Evolutionary conservation across 2,797 vertebrate species (phyloP).

Genomic region (Cetoscarus ocellatus): DNA sequence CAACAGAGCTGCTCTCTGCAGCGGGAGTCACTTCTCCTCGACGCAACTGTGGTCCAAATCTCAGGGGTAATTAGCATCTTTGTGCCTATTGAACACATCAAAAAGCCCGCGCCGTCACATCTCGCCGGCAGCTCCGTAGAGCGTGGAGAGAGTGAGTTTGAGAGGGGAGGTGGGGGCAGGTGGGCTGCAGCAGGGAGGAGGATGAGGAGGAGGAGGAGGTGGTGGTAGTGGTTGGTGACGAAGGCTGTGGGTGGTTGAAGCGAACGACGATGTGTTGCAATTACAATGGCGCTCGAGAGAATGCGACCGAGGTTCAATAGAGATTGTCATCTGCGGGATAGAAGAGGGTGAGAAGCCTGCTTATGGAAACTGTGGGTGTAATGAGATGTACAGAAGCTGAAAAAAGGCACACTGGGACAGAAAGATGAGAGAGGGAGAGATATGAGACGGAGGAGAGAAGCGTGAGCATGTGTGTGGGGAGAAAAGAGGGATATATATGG

Average conservation of each 20-base stretch:
- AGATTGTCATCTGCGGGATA: conserved; percentile 57
- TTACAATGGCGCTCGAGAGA: conserved; percentile 47
- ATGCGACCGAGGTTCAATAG: conserved; percentile 57
- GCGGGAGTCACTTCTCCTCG: conserved; percentile 41
- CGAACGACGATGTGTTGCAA: conserved; percentile 58
- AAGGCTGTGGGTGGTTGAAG: conserved; percentile 45
- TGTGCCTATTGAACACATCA: conserved; percentile 72
- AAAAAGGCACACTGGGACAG: background rate
- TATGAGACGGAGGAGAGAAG: conserved; percentile 19
- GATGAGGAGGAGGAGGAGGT: conserved; percentile 14
- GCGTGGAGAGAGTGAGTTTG: conserved; percentile 11
- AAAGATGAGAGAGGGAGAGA: conserved; percentile 23
- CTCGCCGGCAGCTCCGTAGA: conserved; percentile 52
- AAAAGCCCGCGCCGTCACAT: conserved; percentile 61
- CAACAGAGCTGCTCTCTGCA: conserved; percentile 24
- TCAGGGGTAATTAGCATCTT: conserved; percentile 75
- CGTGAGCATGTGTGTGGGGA: conserved; percentile 9
- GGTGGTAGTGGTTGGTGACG: conserved; percentile 14
- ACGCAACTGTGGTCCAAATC: conserved; percentile 55
- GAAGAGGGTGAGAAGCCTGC: conserved; percentile 45
- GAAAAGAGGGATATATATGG: background rate
- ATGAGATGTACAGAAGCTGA: conserved; percentile 62
- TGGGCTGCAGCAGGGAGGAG: background rate
- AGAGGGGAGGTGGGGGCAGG: background rate
- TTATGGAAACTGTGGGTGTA: conserved; percentile 68